These are phyloP conservation scores for Prionace glauca DNA, from an alignment of 2,797 vertebrate species.

Conservation along the genomic window DNA sequence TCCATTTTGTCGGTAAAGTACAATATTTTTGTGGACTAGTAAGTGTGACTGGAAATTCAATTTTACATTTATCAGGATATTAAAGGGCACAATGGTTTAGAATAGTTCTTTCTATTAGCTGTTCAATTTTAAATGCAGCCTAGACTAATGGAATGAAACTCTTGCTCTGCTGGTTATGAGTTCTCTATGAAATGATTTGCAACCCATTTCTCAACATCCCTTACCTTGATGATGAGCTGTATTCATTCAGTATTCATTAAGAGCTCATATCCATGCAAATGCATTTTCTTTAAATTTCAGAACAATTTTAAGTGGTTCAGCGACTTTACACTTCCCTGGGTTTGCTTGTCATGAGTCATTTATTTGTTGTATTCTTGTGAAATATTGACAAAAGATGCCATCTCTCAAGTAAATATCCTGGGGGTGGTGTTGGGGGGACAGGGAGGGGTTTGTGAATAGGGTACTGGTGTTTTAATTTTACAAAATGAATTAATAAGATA, in stretches of 20 bases:
- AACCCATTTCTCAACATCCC: not conserved
- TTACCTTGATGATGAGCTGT: not conserved
- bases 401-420: not conserved
- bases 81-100: not conserved
- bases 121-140: not conserved
- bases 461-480: not conserved
- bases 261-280: not conserved
- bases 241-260: slow-evolving; percentile 9
- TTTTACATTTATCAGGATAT: not conserved
- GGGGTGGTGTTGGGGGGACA: not conserved
- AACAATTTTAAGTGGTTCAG: not conserved
- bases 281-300: not conserved
- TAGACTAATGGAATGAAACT: not conserved
- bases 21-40: not conserved
- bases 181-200: not conserved
- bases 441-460: not conserved
- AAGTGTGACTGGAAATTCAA: too few relatives aligned
- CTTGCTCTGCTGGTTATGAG: not conserved
- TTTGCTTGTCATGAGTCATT: not conserved
- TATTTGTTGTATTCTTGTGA: not conserved
- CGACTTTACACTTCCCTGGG: not conserved
- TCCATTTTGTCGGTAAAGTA: not conserved
- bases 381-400: not conserved
- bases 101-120: not conserved
- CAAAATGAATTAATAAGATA: too few relatives aligned